phyloP scores from a whole-genome alignment of 2,888 invertebrate genomes.

The Cheilosia urbana region DNA sequence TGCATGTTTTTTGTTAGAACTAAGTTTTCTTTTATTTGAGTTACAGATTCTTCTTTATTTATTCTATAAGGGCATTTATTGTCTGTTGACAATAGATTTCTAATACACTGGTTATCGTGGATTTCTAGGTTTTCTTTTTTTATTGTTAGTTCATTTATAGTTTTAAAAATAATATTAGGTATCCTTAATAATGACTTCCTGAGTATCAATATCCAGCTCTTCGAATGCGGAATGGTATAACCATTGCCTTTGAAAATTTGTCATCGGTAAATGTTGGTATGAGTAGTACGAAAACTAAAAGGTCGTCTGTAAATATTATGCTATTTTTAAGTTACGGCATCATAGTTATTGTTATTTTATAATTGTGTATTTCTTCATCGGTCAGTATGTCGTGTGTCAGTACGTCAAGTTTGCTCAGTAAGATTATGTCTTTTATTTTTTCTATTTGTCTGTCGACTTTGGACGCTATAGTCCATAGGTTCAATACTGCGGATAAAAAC shows the following conservation, averaged over 20 bases:
- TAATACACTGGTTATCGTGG: too few species aligned
- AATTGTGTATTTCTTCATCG: not conserved
- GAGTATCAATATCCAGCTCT: not conserved
- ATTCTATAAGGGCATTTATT: too few species aligned
- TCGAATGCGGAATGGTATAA: not conserved
- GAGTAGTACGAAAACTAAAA: not conserved
- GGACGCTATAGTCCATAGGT: too few species aligned
- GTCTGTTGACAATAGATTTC: too few species aligned
- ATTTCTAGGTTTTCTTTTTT: too few species aligned
- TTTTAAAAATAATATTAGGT: constrained; percentile 8
- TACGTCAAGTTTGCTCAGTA: not conserved
- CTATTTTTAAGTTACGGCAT: not conserved
- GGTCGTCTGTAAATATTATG: not conserved
- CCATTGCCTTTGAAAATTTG: not conserved
- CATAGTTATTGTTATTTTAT: not conserved
- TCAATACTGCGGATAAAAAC: too few species aligned
- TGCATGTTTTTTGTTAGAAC: too few species aligned
- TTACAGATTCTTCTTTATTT: too few species aligned
- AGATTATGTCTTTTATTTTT: constrained; percentile 5
- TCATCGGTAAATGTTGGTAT: constrained; percentile 3
- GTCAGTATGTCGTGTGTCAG: constrained; percentile 3
- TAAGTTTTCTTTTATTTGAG: too few species aligned
- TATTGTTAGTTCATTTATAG: too few species aligned
- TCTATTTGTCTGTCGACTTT: constrained; percentile 1
- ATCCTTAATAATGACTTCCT: not conserved